Evolutionary conservation across 2,797 vertebrate species (phyloP).

Genomic region (Anomalospiza imberbis): DNA sequence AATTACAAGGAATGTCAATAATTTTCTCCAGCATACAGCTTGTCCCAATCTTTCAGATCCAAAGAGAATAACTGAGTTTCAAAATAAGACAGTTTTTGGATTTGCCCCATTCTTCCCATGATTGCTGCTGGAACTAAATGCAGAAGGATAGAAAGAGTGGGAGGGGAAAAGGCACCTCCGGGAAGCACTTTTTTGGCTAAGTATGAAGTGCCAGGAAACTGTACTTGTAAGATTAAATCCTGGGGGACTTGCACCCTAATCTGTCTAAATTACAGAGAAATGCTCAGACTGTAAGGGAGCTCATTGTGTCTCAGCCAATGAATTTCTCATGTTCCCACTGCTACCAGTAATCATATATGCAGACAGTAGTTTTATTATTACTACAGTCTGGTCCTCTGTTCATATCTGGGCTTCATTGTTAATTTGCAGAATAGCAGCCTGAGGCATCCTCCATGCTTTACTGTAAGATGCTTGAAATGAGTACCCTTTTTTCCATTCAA

Average conservation of each 20-base stretch:
- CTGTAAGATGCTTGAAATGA: not conserved
- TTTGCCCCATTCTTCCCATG: not conserved
- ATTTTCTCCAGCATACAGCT: not conserved
- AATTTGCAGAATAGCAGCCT: conserved; percentile 21
- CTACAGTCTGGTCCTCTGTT: not conserved
- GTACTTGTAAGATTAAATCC: conserved; percentile 8
- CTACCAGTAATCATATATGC: conserved; percentile 3
- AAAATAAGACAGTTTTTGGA: not conserved
- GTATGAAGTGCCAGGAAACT: not conserved
- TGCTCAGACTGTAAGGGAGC: not conserved
- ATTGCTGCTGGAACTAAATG: not conserved
- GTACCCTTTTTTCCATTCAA: not conserved
- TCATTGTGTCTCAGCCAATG: conserved; percentile 20
- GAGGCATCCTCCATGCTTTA: not conserved
- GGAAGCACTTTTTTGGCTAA: conserved; percentile 5
- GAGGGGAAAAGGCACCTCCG: not conserved
- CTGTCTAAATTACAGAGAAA: conserved; percentile 43
- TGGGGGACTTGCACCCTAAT: conserved; percentile 21
- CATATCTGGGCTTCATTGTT: not conserved
- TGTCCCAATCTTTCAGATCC: not conserved
- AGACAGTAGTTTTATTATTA: not conserved
- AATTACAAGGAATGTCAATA: not conserved
- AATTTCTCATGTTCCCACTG: conserved; percentile 50
- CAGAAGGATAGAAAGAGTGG: not conserved
- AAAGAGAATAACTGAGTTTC: not conserved